Evolutionary conservation across 1,140 invertebrate species (phyloP), one percentile per base, ranked within the genome.

Genomic region (Meloidogyne floridensis): DNA sequence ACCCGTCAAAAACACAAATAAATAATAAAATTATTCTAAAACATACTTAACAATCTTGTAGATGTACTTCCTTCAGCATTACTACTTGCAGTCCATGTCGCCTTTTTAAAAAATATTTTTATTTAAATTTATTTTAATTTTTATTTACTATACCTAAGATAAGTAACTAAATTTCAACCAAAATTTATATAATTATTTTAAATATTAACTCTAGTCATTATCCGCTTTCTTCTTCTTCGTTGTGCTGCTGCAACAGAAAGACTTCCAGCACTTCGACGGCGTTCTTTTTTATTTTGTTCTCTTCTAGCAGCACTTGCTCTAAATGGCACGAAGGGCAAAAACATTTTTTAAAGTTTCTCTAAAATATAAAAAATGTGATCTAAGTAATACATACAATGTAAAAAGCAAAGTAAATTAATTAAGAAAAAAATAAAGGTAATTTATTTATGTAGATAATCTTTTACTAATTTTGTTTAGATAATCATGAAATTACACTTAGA

Each of bases 31-130:
- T n/a, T 73, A 77, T 20, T 15, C n/a, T 11, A 43, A 42, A 18
- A 78, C 77, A 43, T 43, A 78, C 77, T 32, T n/a, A 78, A 59
- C 47, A 78, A 47, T 15, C 77, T 51, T 56, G 77, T 71, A 6
- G 77, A 20, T n/a, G 77, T 78, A 47, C 77, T 78, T 32, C 77
- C 77, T 47, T 78, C 77, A 71, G 18, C 13, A 74, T 47, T 54
- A 10, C 54, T 15, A 54, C 18, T 51, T 11, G n/a, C 54, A n/a
- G 77, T 69, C 77, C 77, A 78, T 32, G 77, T 78, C 4, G 77
- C 59, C 59, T 65, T 65, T n/a, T n/a, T n/a, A 15, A 59, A 59
- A 32, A 59, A 15, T 59, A 15, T 15, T 15, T 15, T 59, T 59
- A 59, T 59, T 59, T 15, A 47, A 47, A 47, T 47, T 6, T 47